A percentile compares a stretch with the other conserved stretches of the same genome.
These are phyloP conservation scores for Hydropsyche betteni DNA, from an alignment of 2,888 invertebrate genomes.

Conservation along the genomic window DNA sequence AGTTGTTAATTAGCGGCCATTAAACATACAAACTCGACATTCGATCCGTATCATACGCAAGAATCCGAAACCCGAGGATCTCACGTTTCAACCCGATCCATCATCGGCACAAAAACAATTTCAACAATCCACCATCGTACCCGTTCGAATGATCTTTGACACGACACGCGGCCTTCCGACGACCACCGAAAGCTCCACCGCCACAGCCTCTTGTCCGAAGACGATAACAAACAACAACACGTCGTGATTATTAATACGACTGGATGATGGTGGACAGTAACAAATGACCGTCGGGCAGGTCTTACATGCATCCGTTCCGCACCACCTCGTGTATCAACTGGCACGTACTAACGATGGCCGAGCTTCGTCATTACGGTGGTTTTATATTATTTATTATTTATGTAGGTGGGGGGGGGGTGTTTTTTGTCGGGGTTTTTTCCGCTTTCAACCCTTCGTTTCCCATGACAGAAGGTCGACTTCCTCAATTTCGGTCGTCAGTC, in stretches of 20 bases:
- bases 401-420: background rate
- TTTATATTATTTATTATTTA: background rate
- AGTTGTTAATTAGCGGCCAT: too few relatives aligned
- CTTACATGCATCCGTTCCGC: slow-evolving; percentile 39
- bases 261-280: slow-evolving; percentile 49
- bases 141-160: too few relatives aligned
- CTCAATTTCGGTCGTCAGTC: slow-evolving; percentile 31
- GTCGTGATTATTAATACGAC: slow-evolving; percentile 49
- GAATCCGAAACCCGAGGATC: too few relatives aligned
- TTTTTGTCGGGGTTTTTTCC: background rate
- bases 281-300: slow-evolving; percentile 44
- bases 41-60: too few relatives aligned
- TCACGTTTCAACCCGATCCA: too few relatives aligned
- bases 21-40: too few relatives aligned
- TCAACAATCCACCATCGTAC: too few relatives aligned
- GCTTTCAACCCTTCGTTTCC: slow-evolving; percentile 23
- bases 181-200: background rate
- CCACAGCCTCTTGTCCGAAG: slow-evolving; percentile 8
- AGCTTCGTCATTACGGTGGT: slow-evolving; percentile 13
- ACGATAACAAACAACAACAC: slow-evolving; percentile 15
- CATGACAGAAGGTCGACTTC: slow-evolving; percentile 36
- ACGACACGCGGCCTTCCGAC: slow-evolving; percentile 3
- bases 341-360: slow-evolving; percentile 1
- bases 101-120: too few relatives aligned
- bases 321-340: slow-evolving; percentile 1